Base-by-base conservation (phyloP, 2,888 invertebrate genomes). In the Proisotoma minuta region DNA sequence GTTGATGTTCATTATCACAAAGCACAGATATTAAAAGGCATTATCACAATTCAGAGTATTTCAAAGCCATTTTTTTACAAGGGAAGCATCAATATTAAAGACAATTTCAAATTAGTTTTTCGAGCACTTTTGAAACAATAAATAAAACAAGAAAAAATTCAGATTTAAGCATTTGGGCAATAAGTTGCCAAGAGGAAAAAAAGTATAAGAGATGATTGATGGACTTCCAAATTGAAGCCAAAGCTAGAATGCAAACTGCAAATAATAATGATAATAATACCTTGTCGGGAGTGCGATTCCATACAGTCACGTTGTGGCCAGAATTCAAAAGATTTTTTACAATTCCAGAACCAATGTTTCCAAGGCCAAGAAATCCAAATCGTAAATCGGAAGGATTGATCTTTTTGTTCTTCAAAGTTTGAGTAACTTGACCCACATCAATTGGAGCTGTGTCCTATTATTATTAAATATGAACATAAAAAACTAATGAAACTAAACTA, bases 361-460 rank as follows among this genome's bases (percentile, higher is more conserved):
- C 96, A 29, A 97, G 83, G 0, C 97, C 97, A 27, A 97, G 85
- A 80, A 97, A 96, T 27, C 97, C 97, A 77, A 97, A 95, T 76
- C 87, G 89, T 79, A 89, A 84, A 69, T 84, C 84, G 23, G 94
- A 91, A 0, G 96, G 88, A 65, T 84, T 85, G 70, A 95, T 91
- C 73, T 91, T 87, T 79, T 91, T 92, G 75, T 87, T 87, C 74
- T 87, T 86, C 15, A 92, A 79, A 0, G 87, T 87, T 72, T 89
- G 87, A 0, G 89, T 86, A 1, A 89, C 84, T 57, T 84, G 85
- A 77, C 85, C 85, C 75, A 92, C 82, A 77, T 92, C 89, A 60
- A 92, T 78, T 0, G 87, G 84, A 2, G 87, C 88, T 26, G 87
- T 84, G 72, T 87, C 85, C 83, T 89, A 28, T 69, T 74, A 68